Conservation (phyloP, 1,140 invertebrate genomes). For the Halotydeus destructor region DNA sequence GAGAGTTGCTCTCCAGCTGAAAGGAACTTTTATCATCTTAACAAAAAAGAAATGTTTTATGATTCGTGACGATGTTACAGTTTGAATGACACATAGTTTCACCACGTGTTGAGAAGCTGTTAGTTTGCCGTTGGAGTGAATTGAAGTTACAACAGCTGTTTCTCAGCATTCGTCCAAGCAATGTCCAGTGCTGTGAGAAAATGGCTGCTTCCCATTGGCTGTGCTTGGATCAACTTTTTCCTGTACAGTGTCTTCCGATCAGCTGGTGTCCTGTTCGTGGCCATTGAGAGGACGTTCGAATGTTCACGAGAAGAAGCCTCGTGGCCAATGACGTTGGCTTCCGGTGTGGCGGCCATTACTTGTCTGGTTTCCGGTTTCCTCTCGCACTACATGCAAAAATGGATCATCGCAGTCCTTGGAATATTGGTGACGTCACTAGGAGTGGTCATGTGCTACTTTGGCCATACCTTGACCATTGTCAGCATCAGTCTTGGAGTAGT, state of each 20-base stretch:
- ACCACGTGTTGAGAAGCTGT: too few species aligned
- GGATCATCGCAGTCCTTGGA: constrained; percentile 13
- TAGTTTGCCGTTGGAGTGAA: too few species aligned
- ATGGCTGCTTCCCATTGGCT: constrained; percentile 15
- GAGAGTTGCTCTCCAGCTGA: too few species aligned
- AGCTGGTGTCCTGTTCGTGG: constrained; percentile 16
- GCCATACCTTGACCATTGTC: constrained; percentile 9
- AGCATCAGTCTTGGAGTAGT: constrained; percentile 14
- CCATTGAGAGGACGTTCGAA: constrained; percentile 12
- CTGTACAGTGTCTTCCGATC: constrained; percentile 18
- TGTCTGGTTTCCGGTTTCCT: constrained; percentile 14
- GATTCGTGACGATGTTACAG: too few species aligned
- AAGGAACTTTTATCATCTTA: too few species aligned
- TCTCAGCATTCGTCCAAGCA: too few species aligned
- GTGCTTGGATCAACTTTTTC: constrained; percentile 16
- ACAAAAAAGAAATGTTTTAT: too few species aligned
- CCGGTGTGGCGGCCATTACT: constrained; percentile 4
- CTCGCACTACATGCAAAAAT: constrained; percentile 14
- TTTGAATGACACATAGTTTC: too few species aligned
- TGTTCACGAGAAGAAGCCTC: constrained; percentile 16
- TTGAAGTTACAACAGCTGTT: too few species aligned
- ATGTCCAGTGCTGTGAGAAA: too few species aligned
- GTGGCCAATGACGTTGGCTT: constrained; percentile 16
- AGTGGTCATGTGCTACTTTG: constrained; percentile 13
- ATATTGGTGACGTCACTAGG: constrained; percentile 9